Percentiles rank a stretch among this genome's conserved stretches.
Conservation (phyloP, 1,140 invertebrate species). For the Physella acuta region DNA sequence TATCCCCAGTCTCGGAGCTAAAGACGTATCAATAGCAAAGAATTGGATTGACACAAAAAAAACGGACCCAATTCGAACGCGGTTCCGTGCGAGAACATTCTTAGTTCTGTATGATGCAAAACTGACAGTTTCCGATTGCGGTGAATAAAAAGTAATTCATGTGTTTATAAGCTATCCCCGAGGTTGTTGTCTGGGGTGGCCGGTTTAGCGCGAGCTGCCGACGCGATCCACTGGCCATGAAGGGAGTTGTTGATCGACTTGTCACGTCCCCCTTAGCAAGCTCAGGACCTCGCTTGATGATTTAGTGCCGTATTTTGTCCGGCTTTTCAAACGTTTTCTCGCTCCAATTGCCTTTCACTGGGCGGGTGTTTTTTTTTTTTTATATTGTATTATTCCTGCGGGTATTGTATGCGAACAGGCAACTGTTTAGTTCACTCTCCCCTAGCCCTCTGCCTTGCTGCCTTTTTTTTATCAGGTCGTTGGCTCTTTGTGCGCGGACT, state of each 20-base stretch:
- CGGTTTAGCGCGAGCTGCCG: constrained; percentile 19
- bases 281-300: constrained; percentile 23
- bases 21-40: constrained; percentile 1
- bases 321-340: constrained; percentile 12
- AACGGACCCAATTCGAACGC: constrained; percentile 2
- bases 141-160: constrained; percentile 15
- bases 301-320: constrained; percentile 26
- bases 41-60: constrained; percentile 25
- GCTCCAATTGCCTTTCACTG: constrained; percentile 22
- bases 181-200: constrained; percentile 1
- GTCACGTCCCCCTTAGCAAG: constrained; percentile 24
- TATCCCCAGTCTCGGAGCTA: constrained; percentile 9
- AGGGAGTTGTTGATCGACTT: constrained; percentile 28
- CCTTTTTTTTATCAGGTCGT: constrained; percentile 29
- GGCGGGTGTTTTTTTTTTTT: constrained; percentile 10
- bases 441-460: neutral
- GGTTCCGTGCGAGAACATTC: constrained; percentile 21
- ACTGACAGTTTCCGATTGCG: constrained; percentile 20
- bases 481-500: constrained; percentile 32
- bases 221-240: constrained; percentile 10
- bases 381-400: too few relatives aligned
- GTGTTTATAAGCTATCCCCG: constrained; percentile 18
- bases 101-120: constrained; percentile 20
- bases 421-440: constrained; percentile 27
- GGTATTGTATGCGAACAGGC: constrained; percentile 14